Evolutionary conservation across 1,140 invertebrate species (phyloP), one percentile per base, ranked within the genome.

Genomic region (Zaprionus inermis): DNA sequence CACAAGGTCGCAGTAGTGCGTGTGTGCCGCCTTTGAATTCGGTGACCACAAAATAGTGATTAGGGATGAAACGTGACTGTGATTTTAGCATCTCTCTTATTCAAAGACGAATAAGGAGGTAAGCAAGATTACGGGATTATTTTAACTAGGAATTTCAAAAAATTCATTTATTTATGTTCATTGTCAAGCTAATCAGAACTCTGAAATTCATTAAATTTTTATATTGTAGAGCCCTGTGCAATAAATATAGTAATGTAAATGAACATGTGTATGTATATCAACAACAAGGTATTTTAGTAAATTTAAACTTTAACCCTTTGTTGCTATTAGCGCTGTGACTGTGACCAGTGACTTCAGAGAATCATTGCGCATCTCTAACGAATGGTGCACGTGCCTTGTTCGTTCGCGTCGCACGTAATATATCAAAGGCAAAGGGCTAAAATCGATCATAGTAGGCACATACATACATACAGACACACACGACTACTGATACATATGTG

Each of bases 301-400:
- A 28, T n/a, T n/a, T n/a, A n/a, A n/a, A n/a, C n/a, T n/a, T n/a
- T n/a, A 32, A 6, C 0, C 30, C 7, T 32, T 9, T 32, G 30
- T 10, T 32, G 24, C 30, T 32, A 1, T 5, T 32, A 1, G 30
- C 6, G 9, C 30, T 59, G 10, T 3, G 14, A 52, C 46, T 59
- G 34, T 28, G 12, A 72, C 36, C 34, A 7, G 54, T 52, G 44
- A 52, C 24, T 22, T 54, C 34, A 14, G 24, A 6, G 0, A 18
- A 68, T 49, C 22, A n/a, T n/a, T 9, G 11, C 52, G 11, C 72
- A 74, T 49, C 72, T 52, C 44, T 58, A 34, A 28, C 63, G 59
- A 60, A 36, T 82, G 83, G 83, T 79, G 75, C 82, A 83, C 83
- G 83, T 88, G 82, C 83, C 69, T 14, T 38, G 46, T 28, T 59